Evolutionary conservation across 2,113 vertebrate species (phyloP), one percentile per base, ranked within the genome.

Genomic region (Psilopsiagon aurifrons): DNA sequence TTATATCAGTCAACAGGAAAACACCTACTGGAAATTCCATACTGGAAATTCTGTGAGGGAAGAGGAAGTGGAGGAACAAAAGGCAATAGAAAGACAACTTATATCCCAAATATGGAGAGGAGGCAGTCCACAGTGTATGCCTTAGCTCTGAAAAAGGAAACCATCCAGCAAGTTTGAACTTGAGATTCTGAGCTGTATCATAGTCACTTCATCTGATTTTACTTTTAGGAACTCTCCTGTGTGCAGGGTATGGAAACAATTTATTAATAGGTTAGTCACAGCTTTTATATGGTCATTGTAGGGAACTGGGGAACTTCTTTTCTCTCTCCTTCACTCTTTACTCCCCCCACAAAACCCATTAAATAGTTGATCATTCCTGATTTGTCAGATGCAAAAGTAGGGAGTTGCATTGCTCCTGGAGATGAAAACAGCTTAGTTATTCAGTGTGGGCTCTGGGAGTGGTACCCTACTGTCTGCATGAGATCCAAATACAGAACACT

Each of bases 351-450:
- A 76, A 94, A 83, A 44, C 13, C 79, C 70, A 92, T 94, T 96
- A 92, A 97, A 87, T 69, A 69, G 71, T 66, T 82, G 83, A 74
- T 84, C 76, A 46, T 92, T 60, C 44, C 29, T 87, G 88, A 83
- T 83, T 90, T 97, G 94, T 97, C 93, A 94, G 88, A 92, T 96
- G 95, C 83, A 90, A 95, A 91, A 86, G 77, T 95, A 96, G 90
- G 66, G 69, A 76, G 63, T 23, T 81, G 74, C 39, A 47, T 88
- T 95, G 76, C 79, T 94, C 31, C 16, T 35, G 59, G 60, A 97
- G 94, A 97, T 96, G 74, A 97, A 97, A 97, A 94, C 63, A 16
- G 1, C 18, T 49, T 46, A 25, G 20, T 77, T 80, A 49, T 97
- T 96, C 88, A 63, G 95, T 94, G 84, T 87, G 41, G 43, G 22